phyloP scores from a whole-genome alignment of 2,888 invertebrate species.

The Synergus itoensis region DNA sequence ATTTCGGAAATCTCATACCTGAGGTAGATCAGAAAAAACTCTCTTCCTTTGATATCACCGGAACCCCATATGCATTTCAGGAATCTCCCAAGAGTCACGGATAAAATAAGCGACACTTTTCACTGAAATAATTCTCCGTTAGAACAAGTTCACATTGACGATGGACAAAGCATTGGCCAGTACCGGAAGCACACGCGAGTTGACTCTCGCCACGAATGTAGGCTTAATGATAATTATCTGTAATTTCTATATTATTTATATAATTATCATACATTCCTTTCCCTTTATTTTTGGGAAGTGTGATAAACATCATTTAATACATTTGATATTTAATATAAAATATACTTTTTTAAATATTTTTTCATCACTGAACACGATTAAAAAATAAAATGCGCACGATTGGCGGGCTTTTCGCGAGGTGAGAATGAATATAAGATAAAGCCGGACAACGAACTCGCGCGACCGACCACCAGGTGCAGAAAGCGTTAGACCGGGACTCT shows the following conservation, averaged over 20 bases:
- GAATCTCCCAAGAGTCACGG: constrained; percentile 25
- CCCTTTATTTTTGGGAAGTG: neutral
- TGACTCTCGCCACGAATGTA: constrained; percentile 52
- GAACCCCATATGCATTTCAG: constrained; percentile 23
- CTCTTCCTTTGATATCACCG: neutral
- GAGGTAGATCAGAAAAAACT: constrained; percentile 4
- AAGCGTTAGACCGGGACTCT: constrained; percentile 66
- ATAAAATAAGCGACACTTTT: constrained; percentile 16
- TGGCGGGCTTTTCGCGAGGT: constrained; percentile 11
- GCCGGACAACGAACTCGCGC: constrained; percentile 75
- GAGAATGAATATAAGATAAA: constrained; percentile 26
- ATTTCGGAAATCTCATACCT: neutral
- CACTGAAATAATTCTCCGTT: constrained; percentile 19
- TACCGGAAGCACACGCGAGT: constrained; percentile 66
- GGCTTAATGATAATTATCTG: neutral
- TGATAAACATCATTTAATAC: neutral
- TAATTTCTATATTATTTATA: neutral
- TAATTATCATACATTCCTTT: neutral
- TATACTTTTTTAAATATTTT: neutral
- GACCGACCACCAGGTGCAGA: constrained; percentile 65
- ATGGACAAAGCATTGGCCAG: constrained; percentile 31
- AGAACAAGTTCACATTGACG: constrained; percentile 34
- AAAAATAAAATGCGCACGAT: neutral
- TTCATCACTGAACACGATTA: constrained; percentile 18
- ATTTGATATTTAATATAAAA: neutral